phyloP scores from a whole-genome alignment of 2,888 invertebrate species.

The Eupithecia vulgata region DNA sequence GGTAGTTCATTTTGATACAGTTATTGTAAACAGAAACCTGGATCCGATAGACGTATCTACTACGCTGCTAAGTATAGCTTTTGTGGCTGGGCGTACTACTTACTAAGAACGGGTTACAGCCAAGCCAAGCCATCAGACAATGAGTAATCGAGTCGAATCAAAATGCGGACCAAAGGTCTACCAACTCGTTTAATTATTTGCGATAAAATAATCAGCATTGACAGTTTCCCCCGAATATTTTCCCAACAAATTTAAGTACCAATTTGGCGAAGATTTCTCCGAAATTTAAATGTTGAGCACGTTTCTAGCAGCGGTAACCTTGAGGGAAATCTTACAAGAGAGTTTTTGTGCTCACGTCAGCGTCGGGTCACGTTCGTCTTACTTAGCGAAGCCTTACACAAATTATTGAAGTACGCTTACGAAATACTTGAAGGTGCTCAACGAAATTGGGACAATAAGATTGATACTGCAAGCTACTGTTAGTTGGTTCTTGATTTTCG shows the following conservation, averaged over 20 bases:
- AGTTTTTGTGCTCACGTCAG: slow-evolving; percentile 29
- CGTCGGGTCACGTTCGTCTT: slow-evolving; percentile 20
- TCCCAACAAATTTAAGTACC: background rate
- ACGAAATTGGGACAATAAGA: background rate
- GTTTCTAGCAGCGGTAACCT: slow-evolving; percentile 17
- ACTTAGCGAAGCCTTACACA: slow-evolving; percentile 31
- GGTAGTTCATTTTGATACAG: background rate
- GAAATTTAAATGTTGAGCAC: slow-evolving; percentile 4
- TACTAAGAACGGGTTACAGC: background rate
- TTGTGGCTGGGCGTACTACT: slow-evolving; percentile 1
- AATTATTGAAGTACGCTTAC: slow-evolving; percentile 18
- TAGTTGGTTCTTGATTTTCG: background rate
- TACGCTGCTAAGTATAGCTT: background rate
- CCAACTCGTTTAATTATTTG: background rate
- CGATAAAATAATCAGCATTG: background rate
- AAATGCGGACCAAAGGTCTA: background rate
- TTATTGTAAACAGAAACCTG: background rate
- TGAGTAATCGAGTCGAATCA: background rate
- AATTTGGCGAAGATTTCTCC: background rate
- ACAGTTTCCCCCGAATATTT: background rate
- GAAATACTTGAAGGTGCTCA: slow-evolving; percentile 9
- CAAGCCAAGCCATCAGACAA: background rate
- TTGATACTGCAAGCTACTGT: background rate
- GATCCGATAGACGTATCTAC: background rate
- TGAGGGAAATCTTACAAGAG: slow-evolving; percentile 32